Evolutionary conservation across 2,888 invertebrate genomes (phyloP).

Genomic region (Nephrotoma appendiculata): DNA sequence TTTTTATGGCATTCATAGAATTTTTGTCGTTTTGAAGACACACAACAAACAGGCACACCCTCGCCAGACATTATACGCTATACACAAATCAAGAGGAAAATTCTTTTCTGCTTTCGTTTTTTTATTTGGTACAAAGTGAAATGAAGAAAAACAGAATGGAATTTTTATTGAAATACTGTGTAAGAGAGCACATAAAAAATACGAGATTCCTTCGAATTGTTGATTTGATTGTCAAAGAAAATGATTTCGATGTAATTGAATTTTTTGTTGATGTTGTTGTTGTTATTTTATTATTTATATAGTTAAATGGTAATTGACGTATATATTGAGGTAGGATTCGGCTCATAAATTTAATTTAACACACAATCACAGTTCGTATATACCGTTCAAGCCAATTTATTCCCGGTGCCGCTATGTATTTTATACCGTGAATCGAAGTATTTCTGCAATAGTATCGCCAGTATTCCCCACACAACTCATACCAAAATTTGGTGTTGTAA

Average conservation of each 20-base stretch:
- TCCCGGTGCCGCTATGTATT: background rate
- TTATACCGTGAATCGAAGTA: background rate
- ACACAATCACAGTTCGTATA: too few relatives aligned
- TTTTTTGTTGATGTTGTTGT: background rate
- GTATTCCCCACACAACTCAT: background rate
- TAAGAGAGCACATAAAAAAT: background rate
- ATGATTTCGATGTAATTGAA: background rate
- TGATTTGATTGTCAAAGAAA: background rate
- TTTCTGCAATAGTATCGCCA: background rate
- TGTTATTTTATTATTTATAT: background rate
- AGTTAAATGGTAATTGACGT: background rate
- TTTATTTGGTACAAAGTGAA: background rate
- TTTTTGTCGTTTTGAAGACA: background rate
- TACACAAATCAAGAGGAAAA: background rate
- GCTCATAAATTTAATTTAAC: background rate
- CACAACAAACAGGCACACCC: background rate
- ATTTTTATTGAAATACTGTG: background rate
- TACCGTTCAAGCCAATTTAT: background rate
- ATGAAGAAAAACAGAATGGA: background rate
- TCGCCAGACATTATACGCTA: background rate
- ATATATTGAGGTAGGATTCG: background rate
- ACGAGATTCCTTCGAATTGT: background rate
- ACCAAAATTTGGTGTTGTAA: background rate
- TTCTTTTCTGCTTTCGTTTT: background rate
- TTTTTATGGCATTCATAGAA: background rate